Base-by-base conservation (phyloP, 2,888 invertebrate species). In the Sepioteuthis lessoniana region DNA sequence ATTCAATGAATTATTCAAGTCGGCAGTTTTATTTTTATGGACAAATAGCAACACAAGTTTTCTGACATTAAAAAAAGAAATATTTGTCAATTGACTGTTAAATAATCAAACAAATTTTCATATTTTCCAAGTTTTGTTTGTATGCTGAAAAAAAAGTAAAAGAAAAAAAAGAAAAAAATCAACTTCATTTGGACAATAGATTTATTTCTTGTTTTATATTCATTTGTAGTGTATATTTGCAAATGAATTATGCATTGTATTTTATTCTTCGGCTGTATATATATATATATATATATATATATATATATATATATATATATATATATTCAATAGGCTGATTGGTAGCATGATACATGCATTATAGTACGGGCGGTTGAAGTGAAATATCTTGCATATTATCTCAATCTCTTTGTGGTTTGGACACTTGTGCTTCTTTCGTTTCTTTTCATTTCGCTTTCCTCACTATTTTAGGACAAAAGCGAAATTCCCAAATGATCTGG, bases 261-360 rank as follows among this genome's bases (percentile, higher is more conserved):
- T 55, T 55, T 55, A 55, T 55, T 55, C 25, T 55, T 55, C 55
- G 55, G 55, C 55, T 76, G n/a, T 76, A 76, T 31, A 76, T 76
- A 76, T 76, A 76, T 93, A 93, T 93, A 55, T 93, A 93, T 93
- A 55, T 93, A 35, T 93, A 37, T 93, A 35, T 93, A 50, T 93
- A 35, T 93, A 35, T 25, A 93, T 93, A 55, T 93, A 93, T 93
- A 55, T 93, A 35, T 93, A 37, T 93, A 35, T 93, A 50, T 93
- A 35, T 93, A 35, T 25, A 1, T 55, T 55, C 25, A 21, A 60
- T 76, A 76, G 35, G 76, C n/a, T 76, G 76, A n/a, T 76, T 35
- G 13, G 13, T 76, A n/a, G 76, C n/a, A 35, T 76, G 35, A 76
- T 76, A 76, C 19, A 76, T 76, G 76, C n/a, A 76, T n/a, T n/a